These are phyloP conservation scores for Allobates femoralis DNA, from an alignment of 2,797 vertebrate genomes.

Conservation along the genomic window DNA sequence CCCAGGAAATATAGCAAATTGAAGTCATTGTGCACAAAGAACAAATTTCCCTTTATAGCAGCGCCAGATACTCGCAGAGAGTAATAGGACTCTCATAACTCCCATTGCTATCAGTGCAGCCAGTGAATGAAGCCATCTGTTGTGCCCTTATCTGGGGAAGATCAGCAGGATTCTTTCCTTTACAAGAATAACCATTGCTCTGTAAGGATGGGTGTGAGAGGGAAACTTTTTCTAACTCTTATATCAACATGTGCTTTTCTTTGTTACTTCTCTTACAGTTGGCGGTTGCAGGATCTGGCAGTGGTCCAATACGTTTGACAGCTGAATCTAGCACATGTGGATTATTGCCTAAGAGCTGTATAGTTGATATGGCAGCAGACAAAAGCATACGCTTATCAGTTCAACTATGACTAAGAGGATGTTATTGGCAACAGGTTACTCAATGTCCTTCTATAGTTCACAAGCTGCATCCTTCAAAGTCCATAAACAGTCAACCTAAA, in stretches of 20 bases:
- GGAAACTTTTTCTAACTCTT: conserved; percentile 53
- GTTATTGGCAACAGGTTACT: conserved; percentile 44
- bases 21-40: background rate
- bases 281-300: conserved; percentile 56
- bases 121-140: conserved; percentile 53
- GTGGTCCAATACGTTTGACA: conserved; percentile 46
- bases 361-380: conserved; percentile 54
- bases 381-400: conserved; percentile 46
- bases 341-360: conserved; percentile 56
- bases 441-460: conserved; percentile 13
- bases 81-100: conserved; percentile 12
- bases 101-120: conserved; percentile 35
- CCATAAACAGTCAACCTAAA: background rate
- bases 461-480: background rate
- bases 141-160: conserved; percentile 19
- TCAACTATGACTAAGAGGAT: conserved; percentile 34
- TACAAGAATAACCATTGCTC: conserved; percentile 51
- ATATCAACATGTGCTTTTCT: conserved; percentile 59
- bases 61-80: background rate
- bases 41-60: background rate
- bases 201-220: conserved; percentile 58
- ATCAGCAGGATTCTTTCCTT: conserved; percentile 47
- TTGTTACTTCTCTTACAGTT: conserved; percentile 55
- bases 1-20: background rate
- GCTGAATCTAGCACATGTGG: conserved; percentile 61